Conservation (phyloP, 2,113 vertebrate genomes). For the Rafetus swinhoei region DNA sequence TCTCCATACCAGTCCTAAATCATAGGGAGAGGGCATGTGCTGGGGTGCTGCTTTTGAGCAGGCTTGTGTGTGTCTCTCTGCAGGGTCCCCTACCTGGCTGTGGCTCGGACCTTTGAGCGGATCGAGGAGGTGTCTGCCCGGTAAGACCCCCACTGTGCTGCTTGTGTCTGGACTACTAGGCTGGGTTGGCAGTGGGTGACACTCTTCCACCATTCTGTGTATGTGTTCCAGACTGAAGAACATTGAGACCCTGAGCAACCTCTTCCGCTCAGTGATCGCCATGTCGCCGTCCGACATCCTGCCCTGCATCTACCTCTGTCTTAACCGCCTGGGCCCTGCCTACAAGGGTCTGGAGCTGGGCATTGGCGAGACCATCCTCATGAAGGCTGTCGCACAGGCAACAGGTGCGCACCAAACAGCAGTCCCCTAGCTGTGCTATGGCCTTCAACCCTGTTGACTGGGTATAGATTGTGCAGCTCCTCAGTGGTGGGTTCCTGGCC, state of each 20-base stretch:
- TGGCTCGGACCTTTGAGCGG: conserved; percentile 91
- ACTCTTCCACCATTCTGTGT: neutral
- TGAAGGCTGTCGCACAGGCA: conserved; percentile 90
- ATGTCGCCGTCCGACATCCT: conserved; percentile 84
- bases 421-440: neutral
- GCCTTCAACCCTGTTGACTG: neutral
- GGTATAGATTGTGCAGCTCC: neutral
- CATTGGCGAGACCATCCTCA: conserved; percentile 86
- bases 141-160: conserved; percentile 62
- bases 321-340: conserved; percentile 89
- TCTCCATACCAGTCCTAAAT: neutral
- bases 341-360: conserved; percentile 89
- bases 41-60: neutral
- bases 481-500: neutral
- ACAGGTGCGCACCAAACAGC: conserved; percentile 75
- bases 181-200: accelerated
- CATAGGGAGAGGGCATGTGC: too few relatives aligned
- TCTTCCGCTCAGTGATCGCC: conserved; percentile 87
- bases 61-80: neutral
- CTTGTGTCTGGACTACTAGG: neutral
- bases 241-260: conserved; percentile 90
- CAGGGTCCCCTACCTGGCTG: conserved; percentile 92
- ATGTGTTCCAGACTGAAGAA: conserved; percentile 83
- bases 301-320: conserved; percentile 88
- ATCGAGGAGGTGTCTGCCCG: conserved; percentile 91